phyloP scores from a whole-genome alignment of 2,888 invertebrate genomes.

The Punctoribates punctum region DNA sequence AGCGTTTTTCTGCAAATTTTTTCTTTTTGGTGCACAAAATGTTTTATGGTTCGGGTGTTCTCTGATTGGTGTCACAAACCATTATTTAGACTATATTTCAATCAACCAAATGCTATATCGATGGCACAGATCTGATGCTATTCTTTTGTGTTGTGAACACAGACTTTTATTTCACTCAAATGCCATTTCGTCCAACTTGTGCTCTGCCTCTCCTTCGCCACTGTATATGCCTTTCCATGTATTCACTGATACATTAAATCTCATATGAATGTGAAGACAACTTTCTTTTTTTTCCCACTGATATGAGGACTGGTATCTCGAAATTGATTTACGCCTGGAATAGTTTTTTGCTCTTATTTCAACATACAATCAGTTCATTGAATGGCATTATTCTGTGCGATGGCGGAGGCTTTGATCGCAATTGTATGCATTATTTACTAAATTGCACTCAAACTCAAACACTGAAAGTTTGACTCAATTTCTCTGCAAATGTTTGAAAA shows the following conservation, averaged over 20 bases:
- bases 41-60: conserved; percentile 3
- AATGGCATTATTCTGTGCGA: no score
- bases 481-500: no score
- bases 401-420: no score
- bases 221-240: not conserved
- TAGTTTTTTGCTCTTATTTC: not conserved
- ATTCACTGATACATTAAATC: conserved; percentile 5
- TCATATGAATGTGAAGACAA: conserved; percentile 1
- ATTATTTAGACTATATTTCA: conserved; percentile 12
- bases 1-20: not conserved
- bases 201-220: not conserved
- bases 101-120: not conserved
- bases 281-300: no score
- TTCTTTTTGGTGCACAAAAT: not conserved
- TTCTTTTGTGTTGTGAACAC: not conserved
- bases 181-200: not conserved
- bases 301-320: no score
- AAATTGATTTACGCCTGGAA: conserved; percentile 10
- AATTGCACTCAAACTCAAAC: not conserved
- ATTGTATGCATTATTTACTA: not conserved
- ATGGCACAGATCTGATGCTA: conserved; percentile 15
- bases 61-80: not conserved
- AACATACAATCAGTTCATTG: no score
- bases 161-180: not conserved
- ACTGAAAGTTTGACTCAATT: no score